Conservation (phyloP, 2,888 invertebrate genomes). For the Campaea margaritaria region DNA sequence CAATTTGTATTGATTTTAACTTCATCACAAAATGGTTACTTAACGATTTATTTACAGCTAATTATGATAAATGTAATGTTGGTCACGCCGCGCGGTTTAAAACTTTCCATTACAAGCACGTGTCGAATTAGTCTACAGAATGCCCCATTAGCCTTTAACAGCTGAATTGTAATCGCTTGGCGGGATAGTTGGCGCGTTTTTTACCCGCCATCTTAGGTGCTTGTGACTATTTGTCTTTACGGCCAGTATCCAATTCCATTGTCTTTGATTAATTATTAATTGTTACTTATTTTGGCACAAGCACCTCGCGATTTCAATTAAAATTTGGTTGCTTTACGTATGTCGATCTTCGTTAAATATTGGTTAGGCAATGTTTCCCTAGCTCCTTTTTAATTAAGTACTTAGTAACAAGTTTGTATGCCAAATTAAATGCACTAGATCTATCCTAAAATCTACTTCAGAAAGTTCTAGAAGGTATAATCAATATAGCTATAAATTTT, state of each 20-base stretch:
- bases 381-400: no score
- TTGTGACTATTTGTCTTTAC: constrained; percentile 9
- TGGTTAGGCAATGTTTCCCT: no score
- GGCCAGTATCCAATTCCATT: constrained; percentile 20
- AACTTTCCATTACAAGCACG: constrained; percentile 29
- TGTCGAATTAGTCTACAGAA: constrained; percentile 26
- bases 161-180: constrained; percentile 3
- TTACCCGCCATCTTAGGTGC: constrained; percentile 25
- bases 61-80: constrained; percentile 3
- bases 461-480: no score
- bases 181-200: constrained; percentile 17
- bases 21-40: constrained; percentile 3
- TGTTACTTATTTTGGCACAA: constrained; percentile 12
- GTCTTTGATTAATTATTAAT: constrained; percentile 24
- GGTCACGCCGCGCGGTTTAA: constrained; percentile 6
- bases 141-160: constrained; percentile 22
- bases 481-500: no score
- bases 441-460: no score
- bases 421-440: no score
- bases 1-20: not conserved
- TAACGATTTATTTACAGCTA: not conserved
- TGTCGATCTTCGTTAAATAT: no score
- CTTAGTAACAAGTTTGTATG: no score
- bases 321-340: not conserved
- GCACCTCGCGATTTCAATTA: constrained; percentile 9